Base-by-base conservation (phyloP, 2,888 invertebrate species). In the Agrotis puta region DNA sequence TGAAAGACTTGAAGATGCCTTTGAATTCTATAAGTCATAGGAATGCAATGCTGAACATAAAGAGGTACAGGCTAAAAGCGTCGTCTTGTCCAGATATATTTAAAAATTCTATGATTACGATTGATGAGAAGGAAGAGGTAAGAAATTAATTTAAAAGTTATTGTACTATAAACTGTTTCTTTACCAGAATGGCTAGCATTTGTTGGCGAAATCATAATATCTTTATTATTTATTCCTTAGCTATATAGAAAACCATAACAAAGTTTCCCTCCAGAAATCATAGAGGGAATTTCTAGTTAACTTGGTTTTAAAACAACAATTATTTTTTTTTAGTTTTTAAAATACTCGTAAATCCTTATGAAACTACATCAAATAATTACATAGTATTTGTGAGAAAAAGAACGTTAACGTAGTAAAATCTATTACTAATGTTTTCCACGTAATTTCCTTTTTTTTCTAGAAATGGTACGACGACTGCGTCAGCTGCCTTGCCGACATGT, bases 71-170 rank as follows among this genome's bases (percentile, higher is more conserved):
- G 67, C 93, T 98, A 73, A 97, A 98, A 77, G 98, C 99, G 1
- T 98, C 98, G 3, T 99, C 99, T 57, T 99, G 99, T 91, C 99
- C 99, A 0, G 98, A 99, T 93, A 98, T 99, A 86, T 98, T 97
- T 89, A 97, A 98, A 85, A 98, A 98, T 90, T 98, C 98, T n/a
- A 98, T 98, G 98, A 98, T 98, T 61, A 98, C 98, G 4, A 97
- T 98, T 64, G 97, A 97, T 61, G 97, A 97, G 83, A 97, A 98
- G 87, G 97, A 97, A 87, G 98, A 98, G 96, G 98, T 98, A 92
- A 94, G 92, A 63, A 64, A 33, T 63, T 1, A 13, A 45, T 56
- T 13, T 33, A 11, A 13, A 33, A 39, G 39, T 39, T 39, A 11
- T 39, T 11, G 39, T 39, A 39, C 1, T 39, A 39, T 0, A 7